Evolutionary conservation across 2,113 vertebrate species (phyloP), one percentile per base, ranked within the genome.

Genomic region (Scalopus aquaticus): DNA sequence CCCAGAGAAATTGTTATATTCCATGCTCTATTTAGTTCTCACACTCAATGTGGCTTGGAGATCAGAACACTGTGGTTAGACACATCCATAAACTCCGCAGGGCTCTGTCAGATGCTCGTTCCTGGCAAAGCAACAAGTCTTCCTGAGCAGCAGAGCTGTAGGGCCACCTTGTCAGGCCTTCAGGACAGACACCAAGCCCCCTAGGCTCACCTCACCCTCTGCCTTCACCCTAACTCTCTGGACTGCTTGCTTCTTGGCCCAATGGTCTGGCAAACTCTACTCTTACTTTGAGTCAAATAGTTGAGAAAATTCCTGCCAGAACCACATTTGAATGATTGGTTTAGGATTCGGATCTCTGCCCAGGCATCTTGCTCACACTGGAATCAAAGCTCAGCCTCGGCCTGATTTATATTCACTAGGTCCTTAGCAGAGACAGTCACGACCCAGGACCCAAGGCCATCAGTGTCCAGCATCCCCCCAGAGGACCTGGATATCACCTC

Each of bases 11-110:
- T 96, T 39, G 88, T 80, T 83, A 28, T 88, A 88, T 51, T 86
- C 78, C 79, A 46, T 51, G 86, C 94, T 93, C 9, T 0, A 93
- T 94, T 96, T 95, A 96, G 79, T 60, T 96, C 64, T 96, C 90
- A 56, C 49, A 62, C 32, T 72, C 94, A 81, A 32, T 93, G 42
- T 81, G 96, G 82, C 81, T 95, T 46, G 72, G 69, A 80, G 95
- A 96, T 94, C 79, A 96, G 96, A 98, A 93, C 86, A 81, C 60
- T 94, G 91, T 65, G 94, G 95, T 94, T 70, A 95, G 88, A 82
- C 88, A 90, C 83, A 88, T 93, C 82, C 67, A 83, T 96, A 81
- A 96, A 93, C 90, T 80, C 76, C 3, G 49, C 73, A 74, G 39
- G 73, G 22, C 92, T 88, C 49, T 42, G 80, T 90, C 80, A 77